Base-by-base conservation (phyloP, 2,113 vertebrate genomes). In the Chionomys nivalis region DNA sequence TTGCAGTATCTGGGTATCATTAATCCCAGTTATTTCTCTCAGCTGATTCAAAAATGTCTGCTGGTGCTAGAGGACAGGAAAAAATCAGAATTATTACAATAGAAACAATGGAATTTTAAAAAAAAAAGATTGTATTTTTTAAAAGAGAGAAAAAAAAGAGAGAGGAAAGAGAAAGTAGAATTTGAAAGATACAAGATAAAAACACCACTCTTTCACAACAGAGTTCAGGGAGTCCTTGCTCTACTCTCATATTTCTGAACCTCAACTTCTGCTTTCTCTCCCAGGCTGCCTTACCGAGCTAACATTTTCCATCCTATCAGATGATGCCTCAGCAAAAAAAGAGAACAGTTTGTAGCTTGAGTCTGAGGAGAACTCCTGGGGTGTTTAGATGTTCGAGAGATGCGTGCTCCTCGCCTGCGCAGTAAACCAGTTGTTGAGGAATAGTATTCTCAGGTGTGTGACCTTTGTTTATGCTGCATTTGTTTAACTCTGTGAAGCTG, bases 11-110 rank as follows among this genome's bases (percentile, higher is more conserved):
- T 99, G 99, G 93, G 99, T 97, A 83, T 99, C 99, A 98, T 99
- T 99, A 97, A 99, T 99, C 94, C 99, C 99, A 0, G 99, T 99
- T 96, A 99, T 99, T 98, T 99, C 99, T 97, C 99, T 99, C 97
- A 99, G 98, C 97, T 99, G 99, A 98, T 99, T 99, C 98, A 99
- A 98, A 99, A 99, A 99, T 0, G 99, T 99, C 98, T 99, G 99
- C 96, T 99, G 99, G 98, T 99, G 99, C 99, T 99, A 89, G 85
- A 95, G 93, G 90, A 93, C 96, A 42, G 70, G 87, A 85, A 90
- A 96, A 96, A 90, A 75, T 0, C 26, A 11, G n/a, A 95, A 96
- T 82, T 31, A 79, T 93, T 95, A 97, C 3, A 90, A 7, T 78
- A 39, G 63, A 9, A 95, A 96, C 79, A 88, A 4, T 91, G 58